These are phyloP conservation scores for Fabriciana adippe DNA, from an alignment of 2,888 invertebrate species.

Conservation along the genomic window DNA sequence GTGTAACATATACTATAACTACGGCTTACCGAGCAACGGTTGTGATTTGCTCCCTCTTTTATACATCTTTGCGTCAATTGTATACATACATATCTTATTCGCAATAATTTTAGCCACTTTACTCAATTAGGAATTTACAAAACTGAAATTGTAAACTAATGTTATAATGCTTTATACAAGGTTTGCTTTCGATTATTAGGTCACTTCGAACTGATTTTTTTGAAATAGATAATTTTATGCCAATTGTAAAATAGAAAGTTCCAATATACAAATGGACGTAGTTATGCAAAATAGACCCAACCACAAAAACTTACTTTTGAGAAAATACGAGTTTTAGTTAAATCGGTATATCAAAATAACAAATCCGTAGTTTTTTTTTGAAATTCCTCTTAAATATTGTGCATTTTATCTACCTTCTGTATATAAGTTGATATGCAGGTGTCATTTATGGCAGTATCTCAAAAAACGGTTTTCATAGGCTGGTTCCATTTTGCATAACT, in stretches of 20 bases:
- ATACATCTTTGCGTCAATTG: slow-evolving; percentile 24
- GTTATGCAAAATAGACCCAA: no score
- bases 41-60: slow-evolving; percentile 21
- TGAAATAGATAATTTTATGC: not conserved
- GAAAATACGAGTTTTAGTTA: no score
- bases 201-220: slow-evolving; percentile 7
- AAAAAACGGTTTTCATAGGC: no score
- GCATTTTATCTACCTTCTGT: no score
- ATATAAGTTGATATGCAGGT: no score
- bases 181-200: not conserved
- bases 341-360: no score
- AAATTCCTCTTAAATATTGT: no score
- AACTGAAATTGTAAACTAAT: not conserved
- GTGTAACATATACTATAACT: not conserved
- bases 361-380: no score
- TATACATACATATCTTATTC: slow-evolving; percentile 24
- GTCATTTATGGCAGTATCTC: no score
- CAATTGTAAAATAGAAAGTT: slow-evolving; percentile 5
- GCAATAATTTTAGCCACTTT: slow-evolving; percentile 16
- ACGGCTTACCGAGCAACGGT: slow-evolving; percentile 18
- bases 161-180: not conserved
- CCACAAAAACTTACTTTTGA: no score
- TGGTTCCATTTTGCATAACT: no score
- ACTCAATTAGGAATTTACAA: slow-evolving; percentile 7
- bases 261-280: no score